Evolutionary conservation across 1,140 invertebrate genomes (phyloP).

Genomic region (Procambarus virginalis): DNA sequence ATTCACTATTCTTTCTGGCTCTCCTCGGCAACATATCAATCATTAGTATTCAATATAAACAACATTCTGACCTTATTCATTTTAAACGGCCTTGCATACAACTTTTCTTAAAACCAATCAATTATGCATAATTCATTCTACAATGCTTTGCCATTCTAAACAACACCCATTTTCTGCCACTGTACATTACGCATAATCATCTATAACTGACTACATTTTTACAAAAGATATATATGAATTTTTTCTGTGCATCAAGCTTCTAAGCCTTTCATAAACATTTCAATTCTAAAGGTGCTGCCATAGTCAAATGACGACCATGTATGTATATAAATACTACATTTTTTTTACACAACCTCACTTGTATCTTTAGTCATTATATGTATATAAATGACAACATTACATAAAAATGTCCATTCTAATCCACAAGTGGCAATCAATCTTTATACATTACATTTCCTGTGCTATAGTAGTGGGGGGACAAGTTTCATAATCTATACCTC

Average conservation of each 20-base stretch:
- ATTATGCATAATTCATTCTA: too few species aligned
- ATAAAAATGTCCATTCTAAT: constrained; percentile 38
- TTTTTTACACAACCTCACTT: constrained; percentile 27
- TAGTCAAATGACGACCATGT: constrained; percentile 24
- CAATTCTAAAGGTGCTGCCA: constrained; percentile 25
- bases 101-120: too few species aligned
- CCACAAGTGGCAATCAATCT: constrained; percentile 25
- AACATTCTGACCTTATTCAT: too few species aligned
- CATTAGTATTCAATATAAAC: too few species aligned
- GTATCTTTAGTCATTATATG: constrained; percentile 48
- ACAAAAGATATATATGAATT: too few species aligned
- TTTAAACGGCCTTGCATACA: too few species aligned
- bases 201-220: neutral
- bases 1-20: too few species aligned
- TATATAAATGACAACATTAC: constrained; percentile 46
- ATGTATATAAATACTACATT: neutral
- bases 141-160: too few species aligned
- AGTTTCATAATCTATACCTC: too few species aligned
- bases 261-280: neutral
- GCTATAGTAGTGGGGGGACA: constrained; percentile 33
- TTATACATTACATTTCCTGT: constrained; percentile 65
- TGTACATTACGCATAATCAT: neutral
- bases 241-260: too few species aligned
- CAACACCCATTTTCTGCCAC: too few species aligned
- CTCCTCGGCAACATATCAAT: too few species aligned